These are phyloP conservation scores for Corythoichthys haematopterus DNA, from an alignment of 2,113 vertebrate species.

Conservation along the genomic window DNA sequence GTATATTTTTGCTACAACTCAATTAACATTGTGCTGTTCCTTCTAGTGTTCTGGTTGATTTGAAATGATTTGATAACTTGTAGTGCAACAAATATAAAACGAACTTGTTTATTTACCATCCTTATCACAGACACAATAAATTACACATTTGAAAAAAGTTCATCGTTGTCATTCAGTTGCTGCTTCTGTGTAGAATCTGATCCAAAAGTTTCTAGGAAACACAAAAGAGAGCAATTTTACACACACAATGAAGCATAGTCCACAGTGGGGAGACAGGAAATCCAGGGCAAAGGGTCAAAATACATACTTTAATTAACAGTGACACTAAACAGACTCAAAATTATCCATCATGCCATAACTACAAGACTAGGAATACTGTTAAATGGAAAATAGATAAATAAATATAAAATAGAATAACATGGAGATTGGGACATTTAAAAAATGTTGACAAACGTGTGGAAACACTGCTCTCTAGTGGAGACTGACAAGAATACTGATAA, in stretches of 20 bases:
- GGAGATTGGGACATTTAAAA: not conserved
- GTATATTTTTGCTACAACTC: too few species aligned
- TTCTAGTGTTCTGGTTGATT: not conserved
- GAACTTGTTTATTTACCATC: not conserved
- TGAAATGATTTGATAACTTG: not conserved
- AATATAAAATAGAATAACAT: too few species aligned
- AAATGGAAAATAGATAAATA: not conserved
- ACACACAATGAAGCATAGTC: not conserved
- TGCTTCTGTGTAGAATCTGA: constrained; percentile 82
- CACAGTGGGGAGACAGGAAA: constrained; percentile 11
- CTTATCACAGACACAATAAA: not conserved
- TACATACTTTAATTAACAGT: not conserved
- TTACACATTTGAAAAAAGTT: not conserved
- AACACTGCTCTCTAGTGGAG: constrained; percentile 59
- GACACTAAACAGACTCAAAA: not conserved
- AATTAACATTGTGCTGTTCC: too few species aligned
- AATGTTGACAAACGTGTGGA: not conserved
- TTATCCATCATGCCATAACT: not conserved
- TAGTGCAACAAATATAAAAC: not conserved
- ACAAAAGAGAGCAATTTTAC: not conserved
- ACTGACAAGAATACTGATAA: rapidly evolving
- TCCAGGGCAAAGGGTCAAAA: not conserved
- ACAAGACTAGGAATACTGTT: not conserved
- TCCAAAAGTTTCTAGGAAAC: constrained; percentile 57
- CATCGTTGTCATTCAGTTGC: constrained; percentile 56